A percentile compares a stretch with the other conserved stretches of the same genome.
Conservation (phyloP, 1,140 invertebrate species). For the Adelges cooleyi region DNA sequence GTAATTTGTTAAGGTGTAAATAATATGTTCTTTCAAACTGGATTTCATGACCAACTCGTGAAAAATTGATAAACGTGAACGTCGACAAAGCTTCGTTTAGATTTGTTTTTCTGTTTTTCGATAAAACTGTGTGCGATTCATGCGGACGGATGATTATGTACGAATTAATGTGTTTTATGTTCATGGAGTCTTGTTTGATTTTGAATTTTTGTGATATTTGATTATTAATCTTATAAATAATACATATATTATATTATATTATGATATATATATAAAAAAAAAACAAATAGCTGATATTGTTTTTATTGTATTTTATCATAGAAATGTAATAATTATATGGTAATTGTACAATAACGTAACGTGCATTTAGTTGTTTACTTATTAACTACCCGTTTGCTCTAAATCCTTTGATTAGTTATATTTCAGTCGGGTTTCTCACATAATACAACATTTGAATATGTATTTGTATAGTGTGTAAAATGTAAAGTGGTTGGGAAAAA, state of each 20-base stretch:
- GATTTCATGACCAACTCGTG: conserved; percentile 25
- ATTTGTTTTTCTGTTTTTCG: conserved; percentile 4
- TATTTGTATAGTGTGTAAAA: too few species aligned
- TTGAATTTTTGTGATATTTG: conserved; percentile 28
- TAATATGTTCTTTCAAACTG: conserved; percentile 26
- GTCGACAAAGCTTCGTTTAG: conserved; percentile 5
- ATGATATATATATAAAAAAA: neutral
- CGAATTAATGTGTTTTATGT: conserved; percentile 24
- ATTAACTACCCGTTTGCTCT: too few species aligned
- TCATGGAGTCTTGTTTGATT: conserved; percentile 29
- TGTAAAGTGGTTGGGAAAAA: too few species aligned
- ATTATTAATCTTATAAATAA: conserved; percentile 28
- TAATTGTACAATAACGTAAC: conserved; percentile 7
- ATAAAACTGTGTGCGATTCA: neutral
- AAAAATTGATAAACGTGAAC: neutral
- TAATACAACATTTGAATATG: too few species aligned
- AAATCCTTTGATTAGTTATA: too few species aligned
- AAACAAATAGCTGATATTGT: conserved; percentile 13
- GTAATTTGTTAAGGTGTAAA: conserved; percentile 27
- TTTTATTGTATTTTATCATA: conserved; percentile 26
- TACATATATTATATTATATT: conserved; percentile 18
- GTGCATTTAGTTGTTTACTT: neutral
- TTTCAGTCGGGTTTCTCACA: too few species aligned
- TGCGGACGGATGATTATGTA: neutral
- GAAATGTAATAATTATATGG: conserved; percentile 23